Percentiles rank a stretch among this genome's conserved stretches.
Evolutionary conservation across 1,140 invertebrate species (phyloP).

Genomic region (Drosophila sp.): DNA sequence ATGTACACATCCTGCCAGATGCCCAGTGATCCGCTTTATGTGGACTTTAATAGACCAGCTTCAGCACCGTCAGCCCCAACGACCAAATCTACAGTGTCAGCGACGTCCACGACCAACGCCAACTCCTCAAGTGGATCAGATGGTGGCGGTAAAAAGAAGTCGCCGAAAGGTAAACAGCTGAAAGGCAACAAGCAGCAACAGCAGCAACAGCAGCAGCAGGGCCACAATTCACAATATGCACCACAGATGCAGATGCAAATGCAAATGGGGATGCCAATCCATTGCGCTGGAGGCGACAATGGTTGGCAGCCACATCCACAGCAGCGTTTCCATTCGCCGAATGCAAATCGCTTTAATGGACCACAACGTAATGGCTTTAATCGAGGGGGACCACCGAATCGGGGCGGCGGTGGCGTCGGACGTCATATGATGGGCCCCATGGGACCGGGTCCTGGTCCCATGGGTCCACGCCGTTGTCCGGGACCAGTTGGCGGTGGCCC

Average conservation of each 20-base stretch:
- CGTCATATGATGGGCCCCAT: conserved; percentile 64
- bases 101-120: not conserved
- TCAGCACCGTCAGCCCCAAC: conserved; percentile 10
- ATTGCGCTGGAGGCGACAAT: conserved; percentile 32
- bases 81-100: conserved; percentile 8
- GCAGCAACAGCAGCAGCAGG: conserved; percentile 46
- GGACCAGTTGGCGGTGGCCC: conserved; percentile 41
- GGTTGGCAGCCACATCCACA: conserved; percentile 44
- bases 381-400: conserved; percentile 37
- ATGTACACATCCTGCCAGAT: conserved; percentile 77
- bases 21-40: conserved; percentile 82
- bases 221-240: conserved; percentile 27
- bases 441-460: conserved; percentile 43
- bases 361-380: conserved; percentile 45
- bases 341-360: conserved; percentile 51
- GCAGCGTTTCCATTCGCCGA: conserved; percentile 47
- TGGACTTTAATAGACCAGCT: conserved; percentile 78
- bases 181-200: conserved; percentile 49
- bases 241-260: conserved; percentile 38
- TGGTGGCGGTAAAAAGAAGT: conserved; percentile 62
- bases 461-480: conserved; percentile 44
- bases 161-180: conserved; percentile 53
- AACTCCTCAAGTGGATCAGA: not conserved
- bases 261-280: not conserved
- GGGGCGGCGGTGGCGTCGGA: conserved; percentile 20